Evolutionary conservation across 2,113 vertebrate species (phyloP), one percentile per base, ranked within the genome.

Genomic region (Zonotrichia leucophrys): DNA sequence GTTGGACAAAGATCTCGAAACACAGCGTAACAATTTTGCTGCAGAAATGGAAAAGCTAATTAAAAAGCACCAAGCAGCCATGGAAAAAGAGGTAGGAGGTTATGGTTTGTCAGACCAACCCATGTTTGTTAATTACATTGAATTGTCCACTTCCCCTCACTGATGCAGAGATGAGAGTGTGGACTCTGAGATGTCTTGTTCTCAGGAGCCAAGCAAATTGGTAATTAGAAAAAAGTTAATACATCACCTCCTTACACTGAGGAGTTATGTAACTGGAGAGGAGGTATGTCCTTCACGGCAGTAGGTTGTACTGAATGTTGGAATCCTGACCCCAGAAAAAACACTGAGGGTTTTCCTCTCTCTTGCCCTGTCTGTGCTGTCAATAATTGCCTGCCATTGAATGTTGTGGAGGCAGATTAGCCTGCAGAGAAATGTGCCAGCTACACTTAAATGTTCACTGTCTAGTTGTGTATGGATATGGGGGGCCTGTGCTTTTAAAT

Each of bases 1-100:
- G 73, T 98, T 99, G 96, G 99, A 99, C 98, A 99, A 99, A 98
- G 99, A 99, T 97, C 98, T 99, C 55, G 99, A 99, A 98, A 99
- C 98, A 62, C 99, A 99, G 89, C 98, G 99, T 91, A 99, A 99
- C 92, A 99, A 98, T 97, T 99, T 99, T 83, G 98, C 98, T 81
- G 98, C 99, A 78, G 99, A 99, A 97, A 99, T 99, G 99, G 99
- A 99, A 94, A 99, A 99, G 97, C 98, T 99, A 77, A 97, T 99
- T 93, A 99, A 99, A 97, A 99, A 99, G 97, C 99, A 99, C 94
- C 99, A 99, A 96, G 98, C 98, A 41, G 98, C 99, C 89, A 98
- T 99, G 98, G 99, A 99, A 94, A 99, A 99, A 98, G 99, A 99
- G 98, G 99, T 99, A 98, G 83, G 83, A 92, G 69, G 64, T 91